A percentile compares a stretch with the other conserved stretches of the same genome.
phyloP scores from a whole-genome alignment of 2,113 vertebrate genomes.

The Xenopus borealis region DNA sequence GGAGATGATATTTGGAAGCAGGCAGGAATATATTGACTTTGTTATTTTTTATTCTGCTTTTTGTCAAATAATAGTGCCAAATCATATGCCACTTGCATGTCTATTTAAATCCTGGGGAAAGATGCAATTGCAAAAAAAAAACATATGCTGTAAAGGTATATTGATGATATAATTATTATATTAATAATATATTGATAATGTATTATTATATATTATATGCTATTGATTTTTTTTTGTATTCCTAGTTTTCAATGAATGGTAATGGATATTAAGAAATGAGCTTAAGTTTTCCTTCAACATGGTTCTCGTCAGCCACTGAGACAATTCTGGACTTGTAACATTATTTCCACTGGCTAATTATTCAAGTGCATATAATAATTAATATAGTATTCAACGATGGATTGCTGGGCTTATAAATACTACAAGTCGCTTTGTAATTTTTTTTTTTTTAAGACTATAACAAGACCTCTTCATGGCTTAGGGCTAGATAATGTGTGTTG shows the following conservation, averaged over 20 bases:
- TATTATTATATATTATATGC: no score
- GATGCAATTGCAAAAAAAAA: neutral
- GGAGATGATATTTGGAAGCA: neutral
- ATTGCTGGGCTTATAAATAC: neutral
- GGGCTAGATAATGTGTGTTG: neutral
- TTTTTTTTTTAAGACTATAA: neutral
- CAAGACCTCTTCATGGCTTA: neutral
- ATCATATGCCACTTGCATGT: slow-evolving; percentile 11
- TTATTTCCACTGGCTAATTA: no score
- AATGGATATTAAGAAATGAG: no score
- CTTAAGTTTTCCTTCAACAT: no score
- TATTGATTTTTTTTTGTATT: no score
- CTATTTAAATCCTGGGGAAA: neutral
- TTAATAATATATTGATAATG: no score
- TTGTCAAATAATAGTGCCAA: slow-evolving; percentile 27
- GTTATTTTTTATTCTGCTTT: neutral
- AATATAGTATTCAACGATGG: neutral
- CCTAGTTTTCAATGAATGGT: no score
- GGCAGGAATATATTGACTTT: neutral
- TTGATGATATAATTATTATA: no score
- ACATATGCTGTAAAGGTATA: no score
- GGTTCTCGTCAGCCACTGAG: no score
- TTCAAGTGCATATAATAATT: no score
- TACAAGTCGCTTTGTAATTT: slow-evolving; percentile 3
- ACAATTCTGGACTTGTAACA: no score